These are phyloP conservation scores for Oryzaephilus surinamensis DNA, from an alignment of 1,140 invertebrate genomes.

Conservation along the genomic window DNA sequence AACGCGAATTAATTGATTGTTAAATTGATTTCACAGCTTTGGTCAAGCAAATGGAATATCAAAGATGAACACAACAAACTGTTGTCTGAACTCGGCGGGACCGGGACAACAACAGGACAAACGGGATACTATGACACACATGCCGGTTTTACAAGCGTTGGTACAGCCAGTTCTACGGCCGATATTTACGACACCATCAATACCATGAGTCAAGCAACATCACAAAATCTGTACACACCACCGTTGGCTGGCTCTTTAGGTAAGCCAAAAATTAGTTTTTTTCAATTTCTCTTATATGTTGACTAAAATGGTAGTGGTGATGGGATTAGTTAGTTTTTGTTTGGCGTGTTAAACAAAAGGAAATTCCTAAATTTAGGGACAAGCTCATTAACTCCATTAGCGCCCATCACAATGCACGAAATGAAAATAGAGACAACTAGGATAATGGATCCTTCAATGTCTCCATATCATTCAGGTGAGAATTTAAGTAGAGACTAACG, in stretches of 20 bases:
- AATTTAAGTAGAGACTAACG: conserved; percentile 3
- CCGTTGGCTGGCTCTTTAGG: conserved; percentile 62
- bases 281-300: neutral
- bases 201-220: conserved; percentile 61
- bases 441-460: conserved; percentile 50
- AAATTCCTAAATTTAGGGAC: conserved; percentile 37
- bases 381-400: conserved; percentile 61
- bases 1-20: no score
- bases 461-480: conserved; percentile 57
- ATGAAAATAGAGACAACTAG: conserved; percentile 49
- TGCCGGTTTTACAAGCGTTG: conserved; percentile 44
- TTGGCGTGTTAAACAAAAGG: conserved; percentile 4
- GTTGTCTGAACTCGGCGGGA: conserved; percentile 62
- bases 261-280: conserved; percentile 33
- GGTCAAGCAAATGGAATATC: conserved; percentile 78
- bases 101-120: conserved; percentile 37
- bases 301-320: conserved; percentile 14
- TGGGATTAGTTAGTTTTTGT: neutral
- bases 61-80: conserved; percentile 83
- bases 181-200: conserved; percentile 65
- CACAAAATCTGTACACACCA: conserved; percentile 59
- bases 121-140: conserved; percentile 50
- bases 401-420: conserved; percentile 69
- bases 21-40: conserved; percentile 63
- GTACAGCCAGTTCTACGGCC: conserved; percentile 45